Percentiles rank a stretch among this genome's conserved stretches.
Evolutionary conservation across 2,797 vertebrate genomes (phyloP).

Genomic region (Knipowitschia caucasica): DNA sequence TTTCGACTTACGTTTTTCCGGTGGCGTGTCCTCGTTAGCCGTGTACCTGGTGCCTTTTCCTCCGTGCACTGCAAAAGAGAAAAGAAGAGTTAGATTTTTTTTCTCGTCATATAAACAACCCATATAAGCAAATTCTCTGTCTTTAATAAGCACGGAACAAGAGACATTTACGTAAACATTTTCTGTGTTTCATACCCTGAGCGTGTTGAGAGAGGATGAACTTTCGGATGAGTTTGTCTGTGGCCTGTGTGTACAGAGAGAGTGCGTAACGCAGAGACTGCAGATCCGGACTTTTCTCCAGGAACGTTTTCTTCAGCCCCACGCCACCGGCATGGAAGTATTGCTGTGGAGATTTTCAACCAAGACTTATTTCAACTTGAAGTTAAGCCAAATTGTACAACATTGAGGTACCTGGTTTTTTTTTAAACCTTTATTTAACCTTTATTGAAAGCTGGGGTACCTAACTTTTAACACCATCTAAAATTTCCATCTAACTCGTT

Average conservation of each 20-base stretch:
- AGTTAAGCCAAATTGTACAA: no score
- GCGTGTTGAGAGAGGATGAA: slow-evolving; percentile 89
- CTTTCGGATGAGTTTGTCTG: slow-evolving; percentile 96
- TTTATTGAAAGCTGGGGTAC: no score
- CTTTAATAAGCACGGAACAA: neutral
- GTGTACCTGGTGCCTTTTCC: slow-evolving; percentile 94
- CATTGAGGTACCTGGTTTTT: no score
- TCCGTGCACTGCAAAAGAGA: slow-evolving; percentile 87
- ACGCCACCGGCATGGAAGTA: slow-evolving; percentile 96
- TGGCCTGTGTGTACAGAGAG: slow-evolving; percentile 97
- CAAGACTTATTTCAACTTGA: neutral
- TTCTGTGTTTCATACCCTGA: slow-evolving; percentile 80
- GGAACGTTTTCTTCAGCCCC: slow-evolving; percentile 94
- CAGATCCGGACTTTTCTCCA: slow-evolving; percentile 96
- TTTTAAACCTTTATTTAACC: no score
- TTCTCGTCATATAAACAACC: slow-evolving; percentile 23
- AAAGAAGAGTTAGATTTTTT: no score
- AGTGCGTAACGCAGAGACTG: slow-evolving; percentile 93
- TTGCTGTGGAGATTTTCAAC: slow-evolving; percentile 78
- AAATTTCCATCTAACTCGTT: no score
- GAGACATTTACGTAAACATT: neutral
- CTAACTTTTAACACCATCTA: no score
- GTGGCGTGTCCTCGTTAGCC: slow-evolving; percentile 91
- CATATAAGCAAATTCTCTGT: slow-evolving; percentile 28
- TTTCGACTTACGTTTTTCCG: slow-evolving; percentile 94